Evolutionary conservation across 1,140 invertebrate genomes (phyloP), one percentile per base, ranked within the genome.

Genomic region (Drosophila pandora): DNA sequence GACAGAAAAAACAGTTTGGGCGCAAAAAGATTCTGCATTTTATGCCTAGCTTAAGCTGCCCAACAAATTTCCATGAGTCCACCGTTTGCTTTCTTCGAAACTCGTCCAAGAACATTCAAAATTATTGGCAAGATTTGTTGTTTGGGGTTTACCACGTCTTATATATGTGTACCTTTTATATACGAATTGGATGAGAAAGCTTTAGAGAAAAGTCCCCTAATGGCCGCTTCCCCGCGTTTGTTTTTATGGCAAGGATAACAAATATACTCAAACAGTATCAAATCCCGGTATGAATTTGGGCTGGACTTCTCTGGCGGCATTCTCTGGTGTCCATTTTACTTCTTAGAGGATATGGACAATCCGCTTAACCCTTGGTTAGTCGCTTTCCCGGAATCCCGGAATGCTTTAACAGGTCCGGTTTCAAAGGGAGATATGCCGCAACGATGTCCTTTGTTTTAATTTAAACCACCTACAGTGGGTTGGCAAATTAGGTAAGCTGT

Each of bases 211-310:
- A 73, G 63, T 68, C 62, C 30, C 25, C 62, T 76, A 88, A 87
- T 83, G 79, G 83, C 45, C 79, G 79, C 80, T 83, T 87, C 76
- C 76, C 52, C 47, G 67, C 75, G 79, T 73, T 79, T 82, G 70
- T 55, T 87, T 85, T 88, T 79, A 87, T 63, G 76, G 4, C 55
- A 45, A 12, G 30, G 3, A 55, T 23, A 43, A 23, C 7, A 32
- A 41, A 54, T 48, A 32, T 43, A 39, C 6, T 10, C 28, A 21
- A 37, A 23, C 21, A 57, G 79, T 65, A 71, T 70, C 52, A 71
- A 87, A 30, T 50, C 54, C 50, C 56, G 58, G 32, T 45, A 54
- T 64, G 34, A 53, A 59, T 43, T 23, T 22, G 21, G 30, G 17
- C 23, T 17, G 9, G 43, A 7, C 43, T 47, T 22, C 17, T 17